Conservation (phyloP, 2,888 invertebrate genomes). For the Bruchidius siliquastri region DNA sequence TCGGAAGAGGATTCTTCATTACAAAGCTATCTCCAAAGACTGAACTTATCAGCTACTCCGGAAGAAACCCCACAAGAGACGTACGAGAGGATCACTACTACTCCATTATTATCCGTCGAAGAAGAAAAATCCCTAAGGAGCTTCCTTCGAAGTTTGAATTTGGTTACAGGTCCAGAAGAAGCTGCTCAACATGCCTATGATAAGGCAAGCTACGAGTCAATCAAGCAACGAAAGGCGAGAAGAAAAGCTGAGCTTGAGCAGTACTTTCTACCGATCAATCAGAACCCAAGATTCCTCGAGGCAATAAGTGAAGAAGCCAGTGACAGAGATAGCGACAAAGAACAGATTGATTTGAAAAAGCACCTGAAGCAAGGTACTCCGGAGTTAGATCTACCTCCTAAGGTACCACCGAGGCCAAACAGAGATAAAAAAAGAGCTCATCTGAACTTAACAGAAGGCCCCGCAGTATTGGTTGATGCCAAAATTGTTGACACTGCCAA, state of each 20-base stretch:
- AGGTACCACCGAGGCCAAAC: conserved; percentile 14
- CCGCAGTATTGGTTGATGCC: conserved; percentile 54
- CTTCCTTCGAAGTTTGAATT: conserved; percentile 55
- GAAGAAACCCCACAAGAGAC: conserved; percentile 44
- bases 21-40: conserved; percentile 43
- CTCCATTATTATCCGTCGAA: conserved; percentile 50
- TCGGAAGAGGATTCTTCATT: conserved; percentile 27
- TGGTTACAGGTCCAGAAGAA: conserved; percentile 51
- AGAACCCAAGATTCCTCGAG: conserved; percentile 65
- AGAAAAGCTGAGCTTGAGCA: conserved; percentile 54
- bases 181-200: conserved; percentile 26
- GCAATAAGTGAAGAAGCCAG: conserved; percentile 76
- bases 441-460: conserved; percentile 17
- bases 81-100: conserved; percentile 20
- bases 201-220: conserved; percentile 17
- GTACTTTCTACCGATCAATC: conserved; percentile 55
- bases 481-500: conserved; percentile 45
- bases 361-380: conserved; percentile 34
- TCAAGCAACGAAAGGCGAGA: conserved; percentile 48
- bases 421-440: conserved; percentile 9
- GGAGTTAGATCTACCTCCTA: conserved; percentile 25
- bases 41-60: conserved; percentile 26
- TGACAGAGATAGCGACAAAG: conserved; percentile 54
- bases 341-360: conserved; percentile 32
- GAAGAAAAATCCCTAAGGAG: conserved; percentile 54